phyloP scores from a whole-genome alignment of 1,140 invertebrate species.

The Ridgeia piscesae region DNA sequence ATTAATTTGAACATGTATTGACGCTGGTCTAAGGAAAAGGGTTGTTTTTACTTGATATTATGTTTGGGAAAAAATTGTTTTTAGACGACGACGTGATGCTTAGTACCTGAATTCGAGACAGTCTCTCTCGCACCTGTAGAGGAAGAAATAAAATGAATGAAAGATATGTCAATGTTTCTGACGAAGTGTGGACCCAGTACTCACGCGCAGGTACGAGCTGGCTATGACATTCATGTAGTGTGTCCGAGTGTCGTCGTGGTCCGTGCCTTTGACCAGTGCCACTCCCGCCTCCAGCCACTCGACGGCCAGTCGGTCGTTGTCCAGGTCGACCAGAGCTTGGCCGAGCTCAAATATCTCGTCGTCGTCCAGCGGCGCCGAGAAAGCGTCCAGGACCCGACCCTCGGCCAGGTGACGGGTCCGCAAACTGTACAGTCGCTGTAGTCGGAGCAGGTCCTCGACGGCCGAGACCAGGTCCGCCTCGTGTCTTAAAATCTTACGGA shows the following conservation, averaged over 20 bases:
- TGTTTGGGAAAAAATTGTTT: too few species aligned
- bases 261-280: background rate
- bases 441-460: background rate
- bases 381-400: background rate
- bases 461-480: background rate
- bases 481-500: background rate
- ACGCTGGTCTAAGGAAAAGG: too few species aligned
- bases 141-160: too few species aligned
- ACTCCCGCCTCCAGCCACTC: background rate
- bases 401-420: background rate
- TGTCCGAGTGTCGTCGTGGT: background rate
- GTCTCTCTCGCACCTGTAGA: too few species aligned
- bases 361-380: background rate
- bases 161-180: too few species aligned
- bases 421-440: background rate
- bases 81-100: too few species aligned
- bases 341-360: background rate
- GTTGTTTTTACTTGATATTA: too few species aligned
- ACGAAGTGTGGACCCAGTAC: background rate
- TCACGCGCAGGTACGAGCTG: background rate
- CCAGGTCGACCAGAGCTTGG: background rate
- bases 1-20: too few species aligned
- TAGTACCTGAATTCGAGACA: too few species aligned
- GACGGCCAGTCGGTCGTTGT: background rate
- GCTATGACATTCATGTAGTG: background rate